Percentiles rank a stretch among this genome's conserved stretches.
These are phyloP conservation scores for Acomys russatus DNA, from an alignment of 2,797 vertebrate species.

Conservation along the genomic window DNA sequence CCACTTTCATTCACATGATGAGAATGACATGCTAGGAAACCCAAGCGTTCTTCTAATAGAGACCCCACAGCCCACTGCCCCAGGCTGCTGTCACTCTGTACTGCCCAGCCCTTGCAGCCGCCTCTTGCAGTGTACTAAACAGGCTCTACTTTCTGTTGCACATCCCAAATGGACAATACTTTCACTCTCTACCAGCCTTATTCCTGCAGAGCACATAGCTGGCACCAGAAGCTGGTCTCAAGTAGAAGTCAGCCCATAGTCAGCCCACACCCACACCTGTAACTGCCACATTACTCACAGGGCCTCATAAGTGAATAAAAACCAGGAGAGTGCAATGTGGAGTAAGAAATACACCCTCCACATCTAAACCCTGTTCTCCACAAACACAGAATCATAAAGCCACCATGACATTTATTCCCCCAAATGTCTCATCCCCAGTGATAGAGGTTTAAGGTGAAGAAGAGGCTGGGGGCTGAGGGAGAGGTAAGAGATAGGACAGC, in stretches of 20 bases:
- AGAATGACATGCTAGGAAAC: neutral
- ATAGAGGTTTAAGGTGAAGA: neutral
- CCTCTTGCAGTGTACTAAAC: neutral
- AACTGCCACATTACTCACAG: neutral
- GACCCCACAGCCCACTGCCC: neutral
- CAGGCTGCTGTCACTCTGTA: no score
- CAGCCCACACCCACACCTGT: neutral
- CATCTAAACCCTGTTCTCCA: neutral
- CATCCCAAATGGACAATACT: neutral
- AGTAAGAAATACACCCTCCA: neutral
- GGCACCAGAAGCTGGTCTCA: neutral
- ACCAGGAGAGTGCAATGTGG: neutral
- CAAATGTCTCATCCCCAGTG: neutral
- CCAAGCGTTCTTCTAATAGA: neutral
- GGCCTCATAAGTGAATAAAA: neutral
- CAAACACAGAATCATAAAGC: slow-evolving; percentile 46
- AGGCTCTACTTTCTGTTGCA: neutral
- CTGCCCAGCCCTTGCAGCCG: neutral
- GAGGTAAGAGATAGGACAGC: neutral
- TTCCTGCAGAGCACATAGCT: neutral
- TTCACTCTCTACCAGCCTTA: neutral
- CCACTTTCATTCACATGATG: no score
- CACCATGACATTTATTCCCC: neutral
- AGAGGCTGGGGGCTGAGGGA: neutral
- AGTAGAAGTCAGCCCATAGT: neutral